These are phyloP conservation scores for Rhinoptilus africanus DNA, from an alignment of 2,113 vertebrate species.

Conservation along the genomic window DNA sequence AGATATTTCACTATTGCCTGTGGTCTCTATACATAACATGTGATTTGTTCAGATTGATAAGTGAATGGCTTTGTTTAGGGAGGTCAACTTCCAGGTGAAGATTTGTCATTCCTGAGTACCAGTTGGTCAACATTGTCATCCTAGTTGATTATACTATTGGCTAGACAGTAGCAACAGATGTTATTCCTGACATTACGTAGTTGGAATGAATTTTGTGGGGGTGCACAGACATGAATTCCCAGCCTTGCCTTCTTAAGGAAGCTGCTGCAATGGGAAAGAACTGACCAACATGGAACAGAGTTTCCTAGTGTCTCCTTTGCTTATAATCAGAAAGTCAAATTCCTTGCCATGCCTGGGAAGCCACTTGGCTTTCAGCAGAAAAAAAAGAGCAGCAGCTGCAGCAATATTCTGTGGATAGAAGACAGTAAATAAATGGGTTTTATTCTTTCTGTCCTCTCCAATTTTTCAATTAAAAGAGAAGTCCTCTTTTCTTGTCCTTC, in stretches of 20 bases:
- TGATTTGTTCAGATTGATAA: not conserved
- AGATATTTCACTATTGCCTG: not conserved
- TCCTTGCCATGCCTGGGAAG: not conserved
- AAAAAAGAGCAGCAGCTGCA: slow-evolving; percentile 23
- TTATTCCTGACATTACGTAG: not conserved
- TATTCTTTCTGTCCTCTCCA: not conserved
- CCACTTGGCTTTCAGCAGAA: not conserved
- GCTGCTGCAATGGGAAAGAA: not conserved
- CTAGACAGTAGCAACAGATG: not conserved
- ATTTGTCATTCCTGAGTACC: not conserved
- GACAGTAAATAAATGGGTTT: not conserved
- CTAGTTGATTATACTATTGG: not conserved
- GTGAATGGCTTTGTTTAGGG: not conserved
- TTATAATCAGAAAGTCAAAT: not conserved
- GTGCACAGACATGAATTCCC: not conserved
- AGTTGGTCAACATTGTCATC: not conserved
- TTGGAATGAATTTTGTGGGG: not conserved
- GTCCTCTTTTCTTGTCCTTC: not conserved
- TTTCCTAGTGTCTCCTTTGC: not conserved
- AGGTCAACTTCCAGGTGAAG: not conserved
- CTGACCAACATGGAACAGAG: not conserved
- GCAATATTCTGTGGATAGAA: not conserved
- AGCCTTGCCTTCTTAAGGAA: not conserved
- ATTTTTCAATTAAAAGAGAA: not conserved
- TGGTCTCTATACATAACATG: fast-evolving